Evolutionary conservation across 2,888 invertebrate species (phyloP), one percentile per base, ranked within the genome.

Genomic region (Blastobasis adustella): DNA sequence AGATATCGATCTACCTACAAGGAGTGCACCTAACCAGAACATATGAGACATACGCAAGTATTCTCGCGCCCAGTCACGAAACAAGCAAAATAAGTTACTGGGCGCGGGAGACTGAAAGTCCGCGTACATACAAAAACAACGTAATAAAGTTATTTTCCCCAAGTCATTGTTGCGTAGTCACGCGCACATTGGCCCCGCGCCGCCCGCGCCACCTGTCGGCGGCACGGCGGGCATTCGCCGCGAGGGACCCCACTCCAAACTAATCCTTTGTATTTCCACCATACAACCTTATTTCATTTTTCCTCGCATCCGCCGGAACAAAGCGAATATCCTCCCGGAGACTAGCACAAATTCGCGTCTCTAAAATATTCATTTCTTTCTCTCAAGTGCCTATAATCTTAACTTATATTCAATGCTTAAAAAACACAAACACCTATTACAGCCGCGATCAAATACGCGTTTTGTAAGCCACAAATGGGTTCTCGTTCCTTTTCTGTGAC

Each of bases 81-180:
- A 23, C 23, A 23, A 23, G 23, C 23, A 23, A 23, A 23, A 23
- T 23, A 23, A 23, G 23, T 23, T 23, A 23, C 23, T 23, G 23
- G 23, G 23, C 23, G 23, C 23, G 47, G 47, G 46, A 46, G n/a
- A 46, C 49, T 40, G 54, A 50, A 55, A 56, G 54, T 54, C 54
- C 48, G 49, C 52, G 49, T 47, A 49, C 23, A 23, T 23, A 46
- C 54, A 61, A 55, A 60, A 62, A 60, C 60, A 64, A 63, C 61
- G 57, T 41, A 76, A 73, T 71, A 71, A 70, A 71, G 61, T 69
- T 68, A 67, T 72, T 76, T 71, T 64, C 60, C 65, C 55, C 55
- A 58, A 66, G 71, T 71, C 69, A 81, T 79, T 77, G 76, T 77
- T 74, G 71, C 66, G 67, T 65, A 75, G 79, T 79, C 79, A 79